Evolutionary conservation across 2,888 invertebrate genomes (phyloP), one percentile per base, ranked within the genome.

Genomic region (Microplitis manilae): DNA sequence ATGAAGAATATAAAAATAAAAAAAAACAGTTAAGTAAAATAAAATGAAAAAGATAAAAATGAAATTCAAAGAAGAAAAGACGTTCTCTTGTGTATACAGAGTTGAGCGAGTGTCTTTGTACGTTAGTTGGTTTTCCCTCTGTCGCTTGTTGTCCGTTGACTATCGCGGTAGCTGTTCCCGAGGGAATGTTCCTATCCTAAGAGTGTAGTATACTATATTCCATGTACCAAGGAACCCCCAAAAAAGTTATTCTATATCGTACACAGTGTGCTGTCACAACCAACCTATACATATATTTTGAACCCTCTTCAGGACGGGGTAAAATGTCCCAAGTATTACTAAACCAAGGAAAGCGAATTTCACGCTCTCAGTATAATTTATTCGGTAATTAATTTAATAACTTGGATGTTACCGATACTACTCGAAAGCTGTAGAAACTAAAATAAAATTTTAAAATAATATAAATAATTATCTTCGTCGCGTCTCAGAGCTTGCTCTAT

Each of bases 331-430:
- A 39, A 68, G 74, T 74, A 68, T 73, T 74, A 74, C 68, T 60
- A 59, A 74, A 74, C 74, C 61, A 60, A 68, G 74, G 67, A 68
- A 60, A 59, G 74, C 68, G 74, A 74, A 74, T 74, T 74, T 68
- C 68, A 67, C 65, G 65, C 68, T 74, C 68, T 68, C 67, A 15
- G 67, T 74, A 74, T 74, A 74, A 74, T 74, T 74, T 68, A 74
- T 74, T 74, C 68, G 60, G 68, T 74, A 74, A 74, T 74, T 67
- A 74, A 74, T 74, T 68, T 74, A 60, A 74, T 68, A 65, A 65
- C 38, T 30, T 65, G 65, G 65, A 65, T 65, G 65, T 38, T 65
- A 65, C 65, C 65, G 30, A 65, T 65, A 65, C 38, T 17, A 65
- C 38, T 65, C 20, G 50, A 50, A 65, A 65, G 30, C 20, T 65